Conservation (phyloP, 2,797 vertebrate genomes). For the Neosalanx taihuensis region DNA sequence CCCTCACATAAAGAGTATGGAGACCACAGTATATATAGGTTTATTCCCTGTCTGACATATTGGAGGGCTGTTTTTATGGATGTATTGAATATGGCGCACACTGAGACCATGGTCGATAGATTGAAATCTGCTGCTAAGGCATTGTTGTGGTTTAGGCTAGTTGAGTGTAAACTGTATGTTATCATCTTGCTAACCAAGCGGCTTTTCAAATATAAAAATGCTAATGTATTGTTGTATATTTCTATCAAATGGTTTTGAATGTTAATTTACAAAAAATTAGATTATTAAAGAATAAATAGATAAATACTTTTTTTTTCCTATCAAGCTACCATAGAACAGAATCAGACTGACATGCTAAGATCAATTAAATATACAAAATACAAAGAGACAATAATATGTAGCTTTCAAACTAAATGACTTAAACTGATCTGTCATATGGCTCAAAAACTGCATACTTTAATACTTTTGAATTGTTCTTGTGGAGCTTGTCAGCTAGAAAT, state of each 20-base stretch:
- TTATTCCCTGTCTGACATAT: conserved; percentile 41
- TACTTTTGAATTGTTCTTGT: not conserved
- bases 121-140: conserved; percentile 47
- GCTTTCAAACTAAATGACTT: not conserved
- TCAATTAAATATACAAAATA: not conserved
- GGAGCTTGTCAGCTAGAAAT: not conserved
- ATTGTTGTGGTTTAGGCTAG: conserved; percentile 10
- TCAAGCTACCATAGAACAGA: not conserved
- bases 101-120: conserved; percentile 49
- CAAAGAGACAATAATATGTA: not conserved
- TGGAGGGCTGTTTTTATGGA: conserved; percentile 44
- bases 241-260: not conserved
- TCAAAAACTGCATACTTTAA: not conserved
- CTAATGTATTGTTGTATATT: not conserved
- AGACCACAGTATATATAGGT: not conserved
- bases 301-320: not conserved
- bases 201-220: not conserved
- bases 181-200: not conserved
- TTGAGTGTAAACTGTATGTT: not conserved
- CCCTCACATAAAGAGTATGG: not conserved
- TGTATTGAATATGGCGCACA: conserved; percentile 49
- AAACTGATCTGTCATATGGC: not conserved
- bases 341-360: not conserved
- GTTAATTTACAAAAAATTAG: not conserved
- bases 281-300: not conserved